Conservation (phyloP, 2,888 invertebrate genomes). For the Prionchulus punctatus region DNA sequence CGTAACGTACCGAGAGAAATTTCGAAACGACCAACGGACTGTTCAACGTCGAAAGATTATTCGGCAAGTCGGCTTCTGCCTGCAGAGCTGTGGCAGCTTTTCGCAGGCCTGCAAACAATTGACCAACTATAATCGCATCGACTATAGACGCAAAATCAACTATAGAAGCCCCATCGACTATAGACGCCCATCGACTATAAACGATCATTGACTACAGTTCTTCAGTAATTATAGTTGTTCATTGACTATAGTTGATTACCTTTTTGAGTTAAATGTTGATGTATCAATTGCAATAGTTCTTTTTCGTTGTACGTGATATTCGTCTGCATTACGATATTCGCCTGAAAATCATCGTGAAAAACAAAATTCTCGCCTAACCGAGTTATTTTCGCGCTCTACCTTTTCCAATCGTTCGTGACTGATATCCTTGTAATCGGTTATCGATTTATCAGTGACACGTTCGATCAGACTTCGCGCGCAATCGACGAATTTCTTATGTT, state of each 20-base stretch:
- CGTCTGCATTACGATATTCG: slow-evolving; percentile 88
- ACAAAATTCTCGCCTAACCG: neutral
- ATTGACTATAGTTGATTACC: too few relatives aligned
- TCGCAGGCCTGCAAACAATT: slow-evolving; percentile 10
- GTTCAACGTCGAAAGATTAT: too few relatives aligned
- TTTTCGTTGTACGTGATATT: slow-evolving; percentile 82
- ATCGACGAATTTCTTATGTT: slow-evolving; percentile 86
- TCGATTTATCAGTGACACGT: slow-evolving; percentile 20
- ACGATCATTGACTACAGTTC: too few relatives aligned
- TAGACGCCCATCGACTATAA: too few relatives aligned
- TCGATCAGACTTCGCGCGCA: slow-evolving; percentile 77
- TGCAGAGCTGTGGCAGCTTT: slow-evolving; percentile 15
- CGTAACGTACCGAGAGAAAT: too few relatives aligned
- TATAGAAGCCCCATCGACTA: too few relatives aligned
- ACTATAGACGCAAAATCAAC: neutral
- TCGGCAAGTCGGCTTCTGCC: slow-evolving; percentile 16
- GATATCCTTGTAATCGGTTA: slow-evolving; percentile 5
- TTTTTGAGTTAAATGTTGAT: slow-evolving; percentile 62
- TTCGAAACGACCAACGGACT: too few relatives aligned
- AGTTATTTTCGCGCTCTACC: slow-evolving; percentile 14
- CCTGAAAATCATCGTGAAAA: slow-evolving; percentile 34
- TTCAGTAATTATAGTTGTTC: too few relatives aligned
- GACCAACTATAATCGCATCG: neutral
- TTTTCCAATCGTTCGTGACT: slow-evolving; percentile 2
- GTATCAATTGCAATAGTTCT: slow-evolving; percentile 75